Evolutionary conservation across 1,140 invertebrate species (phyloP).

Genomic region (Cherax quadricarinatus): DNA sequence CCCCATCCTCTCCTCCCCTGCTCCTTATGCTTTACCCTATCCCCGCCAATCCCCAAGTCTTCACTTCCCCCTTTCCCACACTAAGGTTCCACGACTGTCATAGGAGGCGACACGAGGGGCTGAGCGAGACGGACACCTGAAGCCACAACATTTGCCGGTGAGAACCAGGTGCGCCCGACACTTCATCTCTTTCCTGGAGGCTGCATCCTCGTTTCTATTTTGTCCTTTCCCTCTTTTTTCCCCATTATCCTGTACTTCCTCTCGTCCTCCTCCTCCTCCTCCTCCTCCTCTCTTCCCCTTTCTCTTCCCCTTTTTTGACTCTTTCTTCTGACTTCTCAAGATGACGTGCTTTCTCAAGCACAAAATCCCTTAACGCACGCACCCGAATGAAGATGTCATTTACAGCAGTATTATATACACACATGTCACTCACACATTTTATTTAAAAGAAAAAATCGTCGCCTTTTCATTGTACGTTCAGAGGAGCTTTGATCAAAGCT

Average conservation of each 20-base stretch:
- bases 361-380: no score
- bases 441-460: no score
- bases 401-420: no score
- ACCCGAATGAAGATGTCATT: no score
- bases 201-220: not conserved
- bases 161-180: not conserved
- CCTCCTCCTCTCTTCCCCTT: not conserved
- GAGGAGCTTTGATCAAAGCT: no score
- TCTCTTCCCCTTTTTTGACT: no score
- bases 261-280: not conserved
- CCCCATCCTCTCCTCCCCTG: no score
- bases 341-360: no score
- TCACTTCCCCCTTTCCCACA: not conserved
- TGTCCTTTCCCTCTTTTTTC: not conserved
- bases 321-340: no score
- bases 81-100: not conserved
- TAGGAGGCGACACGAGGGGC: not conserved
- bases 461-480: no score
- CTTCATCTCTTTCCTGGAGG: not conserved
- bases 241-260: not conserved
- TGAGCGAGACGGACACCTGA: not conserved
- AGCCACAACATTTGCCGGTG: not conserved
- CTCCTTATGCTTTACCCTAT: no score
- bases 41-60: not conserved
- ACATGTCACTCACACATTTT: no score